phyloP scores from a whole-genome alignment of 1,140 invertebrate species.

The Drosophila orena region DNA sequence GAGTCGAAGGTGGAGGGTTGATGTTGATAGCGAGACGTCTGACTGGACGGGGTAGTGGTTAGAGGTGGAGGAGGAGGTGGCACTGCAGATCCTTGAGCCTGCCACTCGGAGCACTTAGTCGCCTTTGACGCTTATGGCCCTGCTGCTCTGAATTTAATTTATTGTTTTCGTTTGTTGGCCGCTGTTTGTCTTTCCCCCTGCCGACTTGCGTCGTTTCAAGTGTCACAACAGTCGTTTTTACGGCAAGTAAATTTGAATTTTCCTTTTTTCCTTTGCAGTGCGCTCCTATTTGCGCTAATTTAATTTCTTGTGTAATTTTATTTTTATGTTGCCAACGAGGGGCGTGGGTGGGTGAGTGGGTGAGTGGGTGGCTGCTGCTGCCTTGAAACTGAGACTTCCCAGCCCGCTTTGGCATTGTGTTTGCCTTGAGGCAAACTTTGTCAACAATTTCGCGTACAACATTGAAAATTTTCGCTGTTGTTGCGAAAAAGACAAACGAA shows the following conservation, averaged over 20 bases:
- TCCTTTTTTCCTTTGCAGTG: conserved; percentile 17
- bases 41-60: neutral
- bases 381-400: conserved; percentile 72
- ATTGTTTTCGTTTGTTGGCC: conserved; percentile 67
- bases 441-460: conserved; percentile 80
- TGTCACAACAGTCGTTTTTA: conserved; percentile 78
- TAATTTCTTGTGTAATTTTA: conserved; percentile 82
- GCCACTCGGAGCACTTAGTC: conserved; percentile 46
- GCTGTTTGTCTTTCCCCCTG: conserved; percentile 17
- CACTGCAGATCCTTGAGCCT: conserved; percentile 50
- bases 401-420: conserved; percentile 46
- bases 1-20: conserved; percentile 32
- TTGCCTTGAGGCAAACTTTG: conserved; percentile 82
- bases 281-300: conserved; percentile 80
- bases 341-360: conserved; percentile 17
- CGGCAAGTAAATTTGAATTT: conserved; percentile 61
- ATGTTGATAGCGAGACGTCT: conserved; percentile 48
- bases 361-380: conserved; percentile 27
- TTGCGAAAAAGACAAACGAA: conserved; percentile 59
- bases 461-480: conserved; percentile 73
- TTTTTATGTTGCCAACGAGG: conserved; percentile 76
- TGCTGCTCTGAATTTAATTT: conserved; percentile 77
- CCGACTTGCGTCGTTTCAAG: conserved; percentile 30
- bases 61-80: conserved; percentile 17
- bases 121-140: conserved; percentile 60